Base-by-base conservation (phyloP, 1,140 invertebrate genomes). In the Pseudomyrmex sp. region DNA sequence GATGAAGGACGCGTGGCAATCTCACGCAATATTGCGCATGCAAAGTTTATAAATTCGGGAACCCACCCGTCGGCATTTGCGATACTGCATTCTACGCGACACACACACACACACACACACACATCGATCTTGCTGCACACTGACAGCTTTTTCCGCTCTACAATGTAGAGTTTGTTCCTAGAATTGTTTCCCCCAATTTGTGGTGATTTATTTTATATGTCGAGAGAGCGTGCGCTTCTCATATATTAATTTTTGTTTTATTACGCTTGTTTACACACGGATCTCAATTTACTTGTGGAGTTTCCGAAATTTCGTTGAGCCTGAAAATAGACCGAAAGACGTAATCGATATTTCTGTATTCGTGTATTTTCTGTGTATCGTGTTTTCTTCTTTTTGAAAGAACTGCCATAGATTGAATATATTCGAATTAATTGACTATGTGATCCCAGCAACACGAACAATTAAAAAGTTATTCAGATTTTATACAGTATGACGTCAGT, bases 41-140 rank as follows among this genome's bases (percentile, higher is more conserved):
- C 54, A 89, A 84, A 89, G 84, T 88, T 88, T 82, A 89, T 84
- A 86, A 85, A 89, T 88, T 88, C 77, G 66, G 74, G 35, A 88
- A 88, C 66, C 65, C 65, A 35, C 13, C 62, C 44, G 58, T 50
- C 75, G 50, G 20, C 66, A 83, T 70, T 83, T 65, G 72, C 52
- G 26, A 46, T 35, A 35, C 46, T 44, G 68, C 54, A 9, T 46
- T 18, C 10, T 23, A 20, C 20, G 20, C 5, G 10, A 62, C 44
- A 20, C 12, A 44, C 26, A 46, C 18, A 15, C n/a, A 2, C n/a
- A 44, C 12, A 7, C n/a, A 35, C 61, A n/a, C n/a, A n/a, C n/a
- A n/a, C 68, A 77, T 77, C 74, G 74, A 77, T 77, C 74, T 18
- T 12, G 46, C 62, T 68, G 26, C 62, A 54, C 62, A 66, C 62